phyloP scores from a whole-genome alignment of 1,140 invertebrate genomes.

The Calosoma granatense region DNA sequence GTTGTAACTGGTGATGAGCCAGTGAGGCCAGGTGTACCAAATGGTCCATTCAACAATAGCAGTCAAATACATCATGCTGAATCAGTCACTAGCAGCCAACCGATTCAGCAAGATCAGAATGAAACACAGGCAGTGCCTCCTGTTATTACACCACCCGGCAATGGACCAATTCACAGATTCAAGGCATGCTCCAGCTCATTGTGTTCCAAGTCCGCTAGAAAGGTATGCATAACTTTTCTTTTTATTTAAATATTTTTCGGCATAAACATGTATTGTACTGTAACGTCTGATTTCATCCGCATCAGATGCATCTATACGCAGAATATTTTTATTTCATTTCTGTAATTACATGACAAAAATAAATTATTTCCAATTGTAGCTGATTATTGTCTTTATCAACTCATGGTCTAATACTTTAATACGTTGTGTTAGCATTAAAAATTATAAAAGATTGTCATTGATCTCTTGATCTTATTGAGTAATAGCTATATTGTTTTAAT shows the following conservation, averaged over 20 bases:
- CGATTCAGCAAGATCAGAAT: constrained; percentile 39
- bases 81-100: constrained; percentile 44
- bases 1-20: constrained; percentile 52
- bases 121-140: constrained; percentile 39
- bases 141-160: constrained; percentile 31
- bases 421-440: no score
- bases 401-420: no score
- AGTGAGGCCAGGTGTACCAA: constrained; percentile 24
- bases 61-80: constrained; percentile 43
- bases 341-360: no score
- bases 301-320: not conserved
- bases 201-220: constrained; percentile 59
- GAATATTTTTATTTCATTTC: constrained; percentile 1
- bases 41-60: constrained; percentile 40
- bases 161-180: constrained; percentile 23
- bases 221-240: constrained; percentile 41
- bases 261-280: no score
- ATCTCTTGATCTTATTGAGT: no score
- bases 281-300: not conserved
- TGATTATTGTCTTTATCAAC: no score
- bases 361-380: no score
- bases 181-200: constrained; percentile 50
- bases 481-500: no score
- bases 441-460: no score
- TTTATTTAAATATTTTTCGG: no score